phyloP scores from a whole-genome alignment of 2,888 invertebrate genomes.

The Ochropleura plecta region DNA sequence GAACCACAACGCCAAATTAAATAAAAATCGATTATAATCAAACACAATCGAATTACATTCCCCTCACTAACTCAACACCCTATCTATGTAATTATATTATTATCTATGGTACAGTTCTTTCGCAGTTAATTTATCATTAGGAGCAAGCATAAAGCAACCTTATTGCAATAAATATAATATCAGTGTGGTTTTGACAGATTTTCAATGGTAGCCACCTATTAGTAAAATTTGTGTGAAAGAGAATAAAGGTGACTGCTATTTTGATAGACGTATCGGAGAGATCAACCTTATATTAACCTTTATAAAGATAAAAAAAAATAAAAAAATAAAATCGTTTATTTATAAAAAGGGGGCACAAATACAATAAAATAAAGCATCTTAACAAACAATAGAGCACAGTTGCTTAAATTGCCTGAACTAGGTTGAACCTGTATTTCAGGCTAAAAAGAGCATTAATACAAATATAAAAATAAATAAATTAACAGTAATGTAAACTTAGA shows the following conservation, averaged over 20 bases:
- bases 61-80: constrained; percentile 41
- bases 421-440: no score
- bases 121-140: background rate
- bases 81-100: constrained; percentile 62
- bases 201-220: background rate
- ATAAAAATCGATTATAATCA: constrained; percentile 42
- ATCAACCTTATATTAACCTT: no score
- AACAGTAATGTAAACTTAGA: no score
- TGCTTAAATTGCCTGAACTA: no score
- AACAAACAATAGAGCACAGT: no score
- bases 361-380: no score
- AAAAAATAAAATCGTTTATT: no score
- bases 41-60: constrained; percentile 49
- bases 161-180: no score
- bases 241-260: background rate
- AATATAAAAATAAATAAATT: no score
- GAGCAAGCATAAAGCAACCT: background rate
- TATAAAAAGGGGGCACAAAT: no score
- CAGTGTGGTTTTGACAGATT: background rate
- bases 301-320: no score
- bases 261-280: background rate
- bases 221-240: background rate
- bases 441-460: no score
- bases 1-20: constrained; percentile 26
- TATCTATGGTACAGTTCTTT: constrained; percentile 51